Conservation (phyloP, 2,888 invertebrate genomes). For the Charanyca ferruginea region DNA sequence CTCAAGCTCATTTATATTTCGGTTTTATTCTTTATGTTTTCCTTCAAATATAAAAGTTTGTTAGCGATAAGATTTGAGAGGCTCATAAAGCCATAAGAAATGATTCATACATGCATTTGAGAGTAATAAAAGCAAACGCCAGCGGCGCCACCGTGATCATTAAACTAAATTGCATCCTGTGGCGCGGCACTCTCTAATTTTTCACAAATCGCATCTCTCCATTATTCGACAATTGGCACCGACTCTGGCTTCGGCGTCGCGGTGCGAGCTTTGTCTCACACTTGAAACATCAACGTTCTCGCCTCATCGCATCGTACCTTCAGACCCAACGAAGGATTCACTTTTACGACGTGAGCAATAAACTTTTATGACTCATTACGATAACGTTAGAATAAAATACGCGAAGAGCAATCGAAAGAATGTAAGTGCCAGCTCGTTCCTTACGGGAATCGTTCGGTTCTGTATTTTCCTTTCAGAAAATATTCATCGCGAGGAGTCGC, state of each 20-base stretch:
- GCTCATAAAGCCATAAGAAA: no score
- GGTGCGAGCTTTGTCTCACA: slow-evolving; percentile 65
- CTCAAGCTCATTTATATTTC: slow-evolving; percentile 15
- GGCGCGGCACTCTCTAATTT: slow-evolving; percentile 48
- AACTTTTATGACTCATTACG: slow-evolving; percentile 86
- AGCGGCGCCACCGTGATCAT: slow-evolving; percentile 48
- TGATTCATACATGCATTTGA: slow-evolving; percentile 41
- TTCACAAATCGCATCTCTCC: slow-evolving; percentile 53
- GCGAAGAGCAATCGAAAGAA: slow-evolving; percentile 78
- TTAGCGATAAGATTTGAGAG: slow-evolving; percentile 30
- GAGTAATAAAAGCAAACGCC: slow-evolving; percentile 34
- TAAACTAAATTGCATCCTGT: slow-evolving; percentile 54
- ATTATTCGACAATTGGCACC: slow-evolving; percentile 59
- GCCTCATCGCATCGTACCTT: slow-evolving; percentile 69
- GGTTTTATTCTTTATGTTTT: slow-evolving; percentile 25
- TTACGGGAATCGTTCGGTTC: slow-evolving; percentile 57
- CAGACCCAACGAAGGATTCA: slow-evolving; percentile 76
- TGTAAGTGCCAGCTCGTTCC: slow-evolving; percentile 72
- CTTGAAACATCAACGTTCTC: slow-evolving; percentile 70
- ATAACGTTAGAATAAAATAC: slow-evolving; percentile 84
- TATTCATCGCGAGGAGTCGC: slow-evolving; percentile 72
- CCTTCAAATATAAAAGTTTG: slow-evolving; percentile 24
- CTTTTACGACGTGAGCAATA: slow-evolving; percentile 82
- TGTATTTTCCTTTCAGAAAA: slow-evolving; percentile 73
- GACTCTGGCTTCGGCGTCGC: slow-evolving; percentile 40